phyloP scores from a whole-genome alignment of 2,113 vertebrate genomes.

The Sebastes schlegelii region DNA sequence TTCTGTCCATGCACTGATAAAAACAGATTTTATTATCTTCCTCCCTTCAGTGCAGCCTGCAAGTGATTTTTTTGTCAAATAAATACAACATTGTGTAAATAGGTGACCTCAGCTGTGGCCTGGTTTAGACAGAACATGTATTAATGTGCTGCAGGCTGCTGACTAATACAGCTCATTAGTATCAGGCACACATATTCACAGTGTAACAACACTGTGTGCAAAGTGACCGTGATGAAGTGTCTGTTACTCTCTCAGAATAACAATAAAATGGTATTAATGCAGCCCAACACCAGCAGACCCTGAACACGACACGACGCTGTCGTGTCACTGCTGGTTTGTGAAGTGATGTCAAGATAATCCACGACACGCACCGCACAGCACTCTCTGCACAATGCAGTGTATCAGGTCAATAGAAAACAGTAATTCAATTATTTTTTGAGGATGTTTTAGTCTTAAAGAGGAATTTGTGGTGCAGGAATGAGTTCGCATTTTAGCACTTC shows the following conservation, averaged over 20 bases:
- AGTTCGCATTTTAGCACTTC: no score
- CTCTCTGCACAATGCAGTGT: background rate
- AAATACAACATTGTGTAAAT: constrained; percentile 14
- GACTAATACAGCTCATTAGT: constrained; percentile 44
- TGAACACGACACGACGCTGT: constrained; percentile 5
- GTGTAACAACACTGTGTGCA: constrained; percentile 28
- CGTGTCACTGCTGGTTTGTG: constrained; percentile 20
- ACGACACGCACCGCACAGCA: background rate
- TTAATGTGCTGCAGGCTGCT: constrained; percentile 50
- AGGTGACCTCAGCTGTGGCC: constrained; percentile 37
- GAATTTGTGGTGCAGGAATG: background rate
- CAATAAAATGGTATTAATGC: background rate
- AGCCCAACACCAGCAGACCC: background rate
- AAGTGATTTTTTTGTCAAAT: background rate
- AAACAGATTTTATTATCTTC: constrained; percentile 14
- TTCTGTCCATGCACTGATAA: constrained; percentile 8
- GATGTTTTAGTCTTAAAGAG: constrained; percentile 3
- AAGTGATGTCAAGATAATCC: constrained; percentile 36
- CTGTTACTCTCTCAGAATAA: constrained; percentile 22
- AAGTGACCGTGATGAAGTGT: constrained; percentile 9
- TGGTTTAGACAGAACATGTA: constrained; percentile 27
- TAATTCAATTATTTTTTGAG: background rate
- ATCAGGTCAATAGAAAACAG: background rate
- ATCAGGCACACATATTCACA: constrained; percentile 23
- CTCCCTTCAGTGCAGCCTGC: constrained; percentile 7